A percentile compares a stretch with the other conserved stretches of the same genome.
Evolutionary conservation across 2,888 invertebrate genomes (phyloP).

Genomic region (Seira ritae): DNA sequence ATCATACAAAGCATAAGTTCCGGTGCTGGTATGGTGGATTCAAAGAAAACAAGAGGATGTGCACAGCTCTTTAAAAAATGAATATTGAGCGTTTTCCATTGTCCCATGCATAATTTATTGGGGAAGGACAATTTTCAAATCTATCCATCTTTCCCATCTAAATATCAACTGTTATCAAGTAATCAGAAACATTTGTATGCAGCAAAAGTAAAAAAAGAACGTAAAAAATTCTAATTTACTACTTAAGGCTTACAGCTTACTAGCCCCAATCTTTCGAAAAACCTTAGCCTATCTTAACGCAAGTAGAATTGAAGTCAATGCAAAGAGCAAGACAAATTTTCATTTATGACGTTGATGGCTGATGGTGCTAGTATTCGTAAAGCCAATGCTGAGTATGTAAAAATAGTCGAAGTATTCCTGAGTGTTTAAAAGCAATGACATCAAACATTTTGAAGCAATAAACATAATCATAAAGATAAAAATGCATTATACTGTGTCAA

Average conservation of each 20-base stretch:
- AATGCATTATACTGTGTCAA: background rate
- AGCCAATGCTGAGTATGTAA: background rate
- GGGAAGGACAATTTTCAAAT: background rate
- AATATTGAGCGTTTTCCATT: background rate
- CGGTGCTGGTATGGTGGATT: background rate
- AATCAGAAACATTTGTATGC: slow-evolving; percentile 1
- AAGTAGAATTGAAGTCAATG: background rate
- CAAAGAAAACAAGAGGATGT: background rate
- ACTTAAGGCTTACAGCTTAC: background rate
- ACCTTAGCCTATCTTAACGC: slow-evolving; percentile 5
- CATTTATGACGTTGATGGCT: no score
- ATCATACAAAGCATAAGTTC: background rate
- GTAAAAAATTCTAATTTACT: background rate
- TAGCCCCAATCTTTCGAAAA: background rate
- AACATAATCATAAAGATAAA: slow-evolving; percentile 7
- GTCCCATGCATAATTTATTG: background rate
- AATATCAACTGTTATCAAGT: background rate
- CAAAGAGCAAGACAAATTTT: background rate
- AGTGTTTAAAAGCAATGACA: background rate
- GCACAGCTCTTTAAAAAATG: background rate
- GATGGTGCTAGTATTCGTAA: no score
- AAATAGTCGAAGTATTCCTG: background rate
- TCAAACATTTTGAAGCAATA: background rate
- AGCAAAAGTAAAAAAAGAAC: background rate
- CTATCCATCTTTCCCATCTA: background rate